Conservation (phyloP, 2,113 vertebrate genomes). For the Pimephales promelas region DNA sequence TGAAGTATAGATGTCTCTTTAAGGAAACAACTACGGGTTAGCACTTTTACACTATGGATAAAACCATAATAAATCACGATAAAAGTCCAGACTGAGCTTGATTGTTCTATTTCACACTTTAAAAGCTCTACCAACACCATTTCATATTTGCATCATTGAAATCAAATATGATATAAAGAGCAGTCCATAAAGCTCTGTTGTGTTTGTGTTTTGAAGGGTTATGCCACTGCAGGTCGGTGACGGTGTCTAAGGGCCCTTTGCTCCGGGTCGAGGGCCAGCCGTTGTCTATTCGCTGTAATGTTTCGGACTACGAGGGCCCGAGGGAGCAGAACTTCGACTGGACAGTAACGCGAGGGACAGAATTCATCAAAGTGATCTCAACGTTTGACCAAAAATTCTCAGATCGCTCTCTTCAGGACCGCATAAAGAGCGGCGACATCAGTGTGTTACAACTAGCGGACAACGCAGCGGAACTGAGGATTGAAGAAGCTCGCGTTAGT, state of each 20-base stretch:
- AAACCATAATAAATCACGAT: background rate
- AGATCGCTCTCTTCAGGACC: constrained; percentile 72
- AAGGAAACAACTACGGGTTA: background rate
- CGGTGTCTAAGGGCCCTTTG: constrained; percentile 50
- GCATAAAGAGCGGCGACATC: constrained; percentile 79
- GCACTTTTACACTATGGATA: background rate
- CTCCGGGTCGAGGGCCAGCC: constrained; percentile 57
- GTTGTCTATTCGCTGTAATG: constrained; percentile 54
- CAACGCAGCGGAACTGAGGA: constrained; percentile 83
- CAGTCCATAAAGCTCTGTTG: background rate
- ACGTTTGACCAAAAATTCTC: constrained; percentile 85
- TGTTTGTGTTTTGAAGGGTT: constrained; percentile 40
- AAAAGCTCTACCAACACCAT: background rate
- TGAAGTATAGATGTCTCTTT: background rate
- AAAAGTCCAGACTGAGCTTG: background rate
- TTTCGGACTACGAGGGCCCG: constrained; percentile 58
- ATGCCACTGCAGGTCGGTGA: constrained; percentile 39
- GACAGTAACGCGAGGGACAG: constrained; percentile 63
- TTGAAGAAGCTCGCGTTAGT: constrained; percentile 73
- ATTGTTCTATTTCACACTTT: background rate
- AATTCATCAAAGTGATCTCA: constrained; percentile 79
- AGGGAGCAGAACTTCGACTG: constrained; percentile 89
- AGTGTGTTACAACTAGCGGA: constrained; percentile 76
- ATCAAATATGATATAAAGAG: background rate
- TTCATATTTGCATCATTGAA: background rate